Evolutionary conservation across 2,113 vertebrate genomes (phyloP).

Genomic region (Serinus canaria): DNA sequence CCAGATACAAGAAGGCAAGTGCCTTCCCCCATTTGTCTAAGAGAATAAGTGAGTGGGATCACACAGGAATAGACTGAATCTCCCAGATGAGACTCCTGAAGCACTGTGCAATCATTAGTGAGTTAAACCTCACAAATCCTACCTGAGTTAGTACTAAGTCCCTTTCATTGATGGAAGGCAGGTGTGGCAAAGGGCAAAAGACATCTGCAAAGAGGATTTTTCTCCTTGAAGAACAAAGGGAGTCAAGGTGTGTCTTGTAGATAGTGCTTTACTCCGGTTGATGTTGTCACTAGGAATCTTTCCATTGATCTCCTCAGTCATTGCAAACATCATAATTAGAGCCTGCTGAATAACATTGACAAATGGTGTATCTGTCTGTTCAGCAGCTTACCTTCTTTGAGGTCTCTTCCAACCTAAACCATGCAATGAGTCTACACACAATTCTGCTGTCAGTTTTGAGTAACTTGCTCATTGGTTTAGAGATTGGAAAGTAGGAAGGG

Average conservation of each 20-base stretch:
- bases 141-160: not conserved
- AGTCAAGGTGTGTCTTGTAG: not conserved
- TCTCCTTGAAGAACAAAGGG: not conserved
- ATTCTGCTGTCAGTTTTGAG: not conserved
- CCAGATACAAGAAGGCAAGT: not conserved
- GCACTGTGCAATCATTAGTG: not conserved
- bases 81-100: not conserved
- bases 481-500: not conserved
- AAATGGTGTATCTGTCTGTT: not conserved
- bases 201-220: not conserved
- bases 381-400: not conserved
- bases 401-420: not conserved
- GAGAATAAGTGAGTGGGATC: not conserved
- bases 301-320: not conserved
- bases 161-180: not conserved
- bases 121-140: not conserved
- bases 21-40: not conserved
- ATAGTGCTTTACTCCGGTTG: not conserved
- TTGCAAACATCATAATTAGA: not conserved
- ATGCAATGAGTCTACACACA: not conserved
- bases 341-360: not conserved
- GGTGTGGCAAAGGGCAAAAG: not conserved
- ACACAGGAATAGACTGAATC: not conserved
- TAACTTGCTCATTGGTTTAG: not conserved
- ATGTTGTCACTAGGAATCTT: not conserved